A percentile compares a stretch with the other conserved stretches of the same genome.
phyloP scores from a whole-genome alignment of 2,113 vertebrate species.

The Microcebus tavaratra region DNA sequence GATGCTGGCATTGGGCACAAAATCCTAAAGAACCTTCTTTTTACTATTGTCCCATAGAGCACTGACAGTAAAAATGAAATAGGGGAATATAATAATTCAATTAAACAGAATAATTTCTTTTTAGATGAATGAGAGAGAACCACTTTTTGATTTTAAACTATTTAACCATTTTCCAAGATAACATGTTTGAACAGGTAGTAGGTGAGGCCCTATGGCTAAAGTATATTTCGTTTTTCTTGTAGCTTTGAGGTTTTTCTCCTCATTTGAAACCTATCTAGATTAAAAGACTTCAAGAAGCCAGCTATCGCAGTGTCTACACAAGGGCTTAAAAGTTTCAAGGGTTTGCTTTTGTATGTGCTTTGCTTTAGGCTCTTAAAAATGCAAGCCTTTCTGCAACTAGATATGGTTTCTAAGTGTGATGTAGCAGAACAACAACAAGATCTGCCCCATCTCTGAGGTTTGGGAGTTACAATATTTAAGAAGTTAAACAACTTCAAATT shows the following conservation, averaged over 20 bases:
- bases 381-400: conserved; percentile 54
- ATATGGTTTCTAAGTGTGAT: conserved; percentile 10
- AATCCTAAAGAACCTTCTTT: not conserved
- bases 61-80: not conserved
- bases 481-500: conserved; percentile 64
- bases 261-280: conserved; percentile 36
- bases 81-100: too few species aligned
- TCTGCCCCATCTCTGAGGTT: not conserved
- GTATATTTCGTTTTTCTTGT: conserved; percentile 43
- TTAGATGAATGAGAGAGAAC: conserved; percentile 31
- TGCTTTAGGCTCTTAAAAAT: conserved; percentile 64
- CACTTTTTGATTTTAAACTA: conserved; percentile 27
- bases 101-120: not conserved
- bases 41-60: not conserved
- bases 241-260: conserved; percentile 11
- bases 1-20: not conserved
- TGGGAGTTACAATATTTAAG: not conserved
- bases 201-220: conserved; percentile 43
- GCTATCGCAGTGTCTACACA: conserved; percentile 11
- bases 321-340: conserved; percentile 62
- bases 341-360: conserved; percentile 72
- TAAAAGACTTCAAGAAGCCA: conserved; percentile 66
- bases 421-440: not conserved
- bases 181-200: conserved; percentile 43
- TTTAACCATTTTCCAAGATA: conserved; percentile 40